Conservation (phyloP, 1,140 invertebrate species). For the Nasonia longicornis region DNA sequence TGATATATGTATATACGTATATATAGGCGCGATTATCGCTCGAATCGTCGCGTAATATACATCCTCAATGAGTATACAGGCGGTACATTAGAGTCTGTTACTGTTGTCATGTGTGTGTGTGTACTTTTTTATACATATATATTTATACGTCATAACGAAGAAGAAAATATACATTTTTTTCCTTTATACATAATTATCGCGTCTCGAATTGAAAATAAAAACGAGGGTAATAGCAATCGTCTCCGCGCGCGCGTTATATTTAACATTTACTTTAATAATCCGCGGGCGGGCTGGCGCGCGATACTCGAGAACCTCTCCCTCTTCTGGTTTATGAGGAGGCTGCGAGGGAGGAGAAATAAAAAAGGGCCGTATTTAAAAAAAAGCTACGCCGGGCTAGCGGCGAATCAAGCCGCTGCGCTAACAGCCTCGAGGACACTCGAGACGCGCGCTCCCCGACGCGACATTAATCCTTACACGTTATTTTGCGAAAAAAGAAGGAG, state of each 20-base stretch:
- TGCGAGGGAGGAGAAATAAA: neutral
- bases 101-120: neutral
- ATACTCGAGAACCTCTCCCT: neutral
- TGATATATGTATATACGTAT: constrained; percentile 4
- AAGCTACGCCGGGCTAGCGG: neutral
- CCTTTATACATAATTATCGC: constrained; percentile 37
- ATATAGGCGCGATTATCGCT: neutral
- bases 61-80: constrained; percentile 22
- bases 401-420: neutral
- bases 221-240: constrained; percentile 3
- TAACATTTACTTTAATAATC: constrained; percentile 22
- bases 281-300: neutral
- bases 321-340: neutral
- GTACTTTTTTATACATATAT: neutral
- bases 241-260: neutral
- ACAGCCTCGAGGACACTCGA: neutral
- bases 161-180: constrained; percentile 15
- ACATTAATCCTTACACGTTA: constrained; percentile 15
- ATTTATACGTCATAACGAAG: constrained; percentile 20
- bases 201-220: neutral
- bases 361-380: constrained; percentile 11
- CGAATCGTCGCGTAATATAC: constrained; percentile 7
- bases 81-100: neutral
- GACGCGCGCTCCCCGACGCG: neutral
- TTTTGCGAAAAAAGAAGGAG: neutral